phyloP scores from a whole-genome alignment of 1,140 invertebrate species.

The Lepidurus packardi region DNA sequence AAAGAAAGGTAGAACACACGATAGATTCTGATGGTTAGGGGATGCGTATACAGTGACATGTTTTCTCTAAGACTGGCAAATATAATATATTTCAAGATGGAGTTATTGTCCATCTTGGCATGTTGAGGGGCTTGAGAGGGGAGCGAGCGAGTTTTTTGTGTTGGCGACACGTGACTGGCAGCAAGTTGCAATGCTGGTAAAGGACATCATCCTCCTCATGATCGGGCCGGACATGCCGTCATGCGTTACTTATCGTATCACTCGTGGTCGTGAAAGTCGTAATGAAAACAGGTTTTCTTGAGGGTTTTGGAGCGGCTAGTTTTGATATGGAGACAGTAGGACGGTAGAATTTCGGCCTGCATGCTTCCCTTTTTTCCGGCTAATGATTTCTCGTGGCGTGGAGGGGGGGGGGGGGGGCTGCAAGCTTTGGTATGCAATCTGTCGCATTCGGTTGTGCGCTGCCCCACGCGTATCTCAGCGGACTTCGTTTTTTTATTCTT shows the following conservation, averaged over 20 bases:
- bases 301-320: not conserved
- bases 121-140: not conserved
- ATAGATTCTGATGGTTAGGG: too few relatives aligned
- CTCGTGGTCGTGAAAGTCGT: not conserved
- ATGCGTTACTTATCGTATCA: slow-evolving; percentile 13
- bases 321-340: not conserved
- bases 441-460: not conserved
- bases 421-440: not conserved
- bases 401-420: not conserved
- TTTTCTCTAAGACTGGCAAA: too few relatives aligned
- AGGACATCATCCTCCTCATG: slow-evolving; percentile 2
- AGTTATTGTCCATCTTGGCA: not conserved
- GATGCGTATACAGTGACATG: too few relatives aligned
- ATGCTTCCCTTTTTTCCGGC: not conserved
- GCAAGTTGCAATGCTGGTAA: not conserved
- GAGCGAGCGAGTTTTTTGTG: slow-evolving; percentile 10
- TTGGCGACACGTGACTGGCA: slow-evolving; percentile 17
- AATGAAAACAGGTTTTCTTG: not conserved
- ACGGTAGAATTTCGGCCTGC: not conserved
- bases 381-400: not conserved
- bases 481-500: not conserved
- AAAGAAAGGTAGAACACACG: too few relatives aligned
- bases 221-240: not conserved
- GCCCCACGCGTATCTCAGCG: not conserved
- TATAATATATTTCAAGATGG: not conserved